Evolutionary conservation across 2,888 invertebrate species (phyloP), one percentile per base, ranked within the genome.

Genomic region (Drosophila monieri): DNA sequence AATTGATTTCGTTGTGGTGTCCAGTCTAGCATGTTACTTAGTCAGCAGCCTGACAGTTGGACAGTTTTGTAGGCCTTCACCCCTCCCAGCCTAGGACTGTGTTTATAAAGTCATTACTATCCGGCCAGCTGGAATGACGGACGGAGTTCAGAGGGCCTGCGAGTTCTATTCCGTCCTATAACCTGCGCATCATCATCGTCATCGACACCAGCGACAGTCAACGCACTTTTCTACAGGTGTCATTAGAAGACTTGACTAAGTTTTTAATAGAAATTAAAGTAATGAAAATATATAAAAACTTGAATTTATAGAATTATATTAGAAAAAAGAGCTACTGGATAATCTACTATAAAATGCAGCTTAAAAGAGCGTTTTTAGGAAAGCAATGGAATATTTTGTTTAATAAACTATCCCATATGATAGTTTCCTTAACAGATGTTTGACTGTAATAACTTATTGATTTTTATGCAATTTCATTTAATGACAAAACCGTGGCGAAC

Each of bases 381-480:
- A 25, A 25, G 25, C 8, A 27, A 27, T 27, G 8, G 8, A 27
- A 27, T 27, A 27, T 27, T 27, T 9, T 9, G 3, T 27, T 27
- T 3, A 27, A 27, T 27, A 27, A 27, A 18, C 6, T 1, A 0
- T n/a, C 0, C 8, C 9, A 0, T 0, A 14, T 15, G 48, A 10
- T 5, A n/a, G 2, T 23, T 39, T 5, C 52, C 12, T 5, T 14
- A 5, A 6, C 1, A 1, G n/a, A 41, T 14, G 10, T 10, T n/a
- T 2, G 12, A 37, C 59, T 60, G 60, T 60, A 46, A 21, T 59
- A 35, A 9, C 46, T 57, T 85, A 85, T 85, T 76, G 86, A 85
- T 84, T 84, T 84, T 88, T 88, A 57, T 84, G 88, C 86, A 83
- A 80, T 85, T 86, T 88, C 84, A 85, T 84, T 85, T 80, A 85